These are phyloP conservation scores for Dufourea novaeangliae DNA, from an alignment of 1,140 invertebrate species.

Conservation along the genomic window DNA sequence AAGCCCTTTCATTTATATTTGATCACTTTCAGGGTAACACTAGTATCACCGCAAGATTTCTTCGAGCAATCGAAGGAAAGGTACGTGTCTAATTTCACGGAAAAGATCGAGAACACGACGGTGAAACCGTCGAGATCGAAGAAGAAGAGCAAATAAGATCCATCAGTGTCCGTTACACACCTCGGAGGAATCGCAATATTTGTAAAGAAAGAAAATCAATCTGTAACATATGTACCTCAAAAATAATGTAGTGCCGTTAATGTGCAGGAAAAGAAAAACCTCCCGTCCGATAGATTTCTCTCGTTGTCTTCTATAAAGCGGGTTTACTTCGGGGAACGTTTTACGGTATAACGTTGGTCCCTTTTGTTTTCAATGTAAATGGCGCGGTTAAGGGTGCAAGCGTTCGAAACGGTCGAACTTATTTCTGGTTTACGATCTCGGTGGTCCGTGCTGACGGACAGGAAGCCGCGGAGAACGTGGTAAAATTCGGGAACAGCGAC, in stretches of 20 bases:
- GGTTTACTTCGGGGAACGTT: slow-evolving; percentile 15
- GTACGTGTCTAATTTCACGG: slow-evolving; percentile 68
- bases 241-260: too few relatives aligned
- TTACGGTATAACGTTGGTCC: slow-evolving; percentile 15
- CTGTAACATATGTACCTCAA: too few relatives aligned
- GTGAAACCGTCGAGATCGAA: slow-evolving; percentile 75
- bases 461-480: not conserved
- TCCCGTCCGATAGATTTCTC: too few relatives aligned
- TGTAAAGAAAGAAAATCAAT: too few relatives aligned
- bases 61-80: slow-evolving; percentile 73
- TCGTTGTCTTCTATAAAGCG: too few relatives aligned
- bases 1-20: not conserved
- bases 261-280: too few relatives aligned
- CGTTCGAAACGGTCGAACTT: slow-evolving; percentile 30
- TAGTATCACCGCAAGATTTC: slow-evolving; percentile 75
- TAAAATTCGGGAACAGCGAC: not conserved
- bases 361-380: slow-evolving; percentile 49
- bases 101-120: slow-evolving; percentile 72
- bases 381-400: slow-evolving; percentile 18
- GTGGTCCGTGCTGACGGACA: not conserved
- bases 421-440: slow-evolving; percentile 48
- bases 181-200: too few relatives aligned
- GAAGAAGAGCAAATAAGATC: slow-evolving; percentile 77
- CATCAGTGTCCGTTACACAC: too few relatives aligned
- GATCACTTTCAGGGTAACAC: slow-evolving; percentile 72